A percentile compares a stretch with the other conserved stretches of the same genome.
phyloP scores from a whole-genome alignment of 1,140 invertebrate species.

The Drosophila pachea region DNA sequence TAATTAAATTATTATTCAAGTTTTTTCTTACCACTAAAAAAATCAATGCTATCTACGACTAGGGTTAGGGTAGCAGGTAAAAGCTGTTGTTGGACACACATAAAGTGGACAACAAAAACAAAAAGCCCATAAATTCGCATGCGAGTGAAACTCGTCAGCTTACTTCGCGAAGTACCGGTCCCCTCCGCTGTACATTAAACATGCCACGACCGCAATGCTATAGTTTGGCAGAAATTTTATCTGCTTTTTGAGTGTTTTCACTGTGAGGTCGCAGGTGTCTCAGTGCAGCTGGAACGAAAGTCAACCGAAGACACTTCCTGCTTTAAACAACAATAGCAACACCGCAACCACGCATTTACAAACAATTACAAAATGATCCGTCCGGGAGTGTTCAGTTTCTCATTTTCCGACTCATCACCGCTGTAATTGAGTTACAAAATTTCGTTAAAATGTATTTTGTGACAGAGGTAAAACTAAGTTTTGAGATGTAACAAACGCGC shows the following conservation, averaged over 20 bases:
- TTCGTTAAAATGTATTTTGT: constrained; percentile 1
- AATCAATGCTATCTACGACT: constrained; percentile 54
- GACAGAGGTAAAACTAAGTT: background rate
- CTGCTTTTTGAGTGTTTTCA: constrained; percentile 30
- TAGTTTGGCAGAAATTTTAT: constrained; percentile 55
- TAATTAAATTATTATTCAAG: constrained; percentile 69
- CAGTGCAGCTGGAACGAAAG: constrained; percentile 46
- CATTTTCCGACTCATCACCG: constrained; percentile 55
- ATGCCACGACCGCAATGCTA: constrained; percentile 42
- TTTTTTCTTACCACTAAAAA: constrained; percentile 35
- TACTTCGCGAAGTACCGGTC: constrained; percentile 13
- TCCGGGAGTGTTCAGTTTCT: constrained; percentile 51
- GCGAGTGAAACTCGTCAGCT: constrained; percentile 37
- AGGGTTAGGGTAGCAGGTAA: background rate
- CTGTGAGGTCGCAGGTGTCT: constrained; percentile 39
- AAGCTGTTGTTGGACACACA: constrained; percentile 43
- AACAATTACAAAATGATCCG: constrained; percentile 21
- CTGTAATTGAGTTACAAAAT: constrained; percentile 45
- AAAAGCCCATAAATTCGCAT: constrained; percentile 51
- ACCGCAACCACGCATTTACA: constrained; percentile 13
- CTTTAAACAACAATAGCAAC: constrained; percentile 41
- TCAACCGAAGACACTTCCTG: constrained; percentile 63
- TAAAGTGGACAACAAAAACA: constrained; percentile 47
- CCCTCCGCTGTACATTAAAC: background rate
- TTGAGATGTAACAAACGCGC: too few relatives aligned